phyloP scores from a whole-genome alignment of 1,140 invertebrate genomes.

The Physella acuta region DNA sequence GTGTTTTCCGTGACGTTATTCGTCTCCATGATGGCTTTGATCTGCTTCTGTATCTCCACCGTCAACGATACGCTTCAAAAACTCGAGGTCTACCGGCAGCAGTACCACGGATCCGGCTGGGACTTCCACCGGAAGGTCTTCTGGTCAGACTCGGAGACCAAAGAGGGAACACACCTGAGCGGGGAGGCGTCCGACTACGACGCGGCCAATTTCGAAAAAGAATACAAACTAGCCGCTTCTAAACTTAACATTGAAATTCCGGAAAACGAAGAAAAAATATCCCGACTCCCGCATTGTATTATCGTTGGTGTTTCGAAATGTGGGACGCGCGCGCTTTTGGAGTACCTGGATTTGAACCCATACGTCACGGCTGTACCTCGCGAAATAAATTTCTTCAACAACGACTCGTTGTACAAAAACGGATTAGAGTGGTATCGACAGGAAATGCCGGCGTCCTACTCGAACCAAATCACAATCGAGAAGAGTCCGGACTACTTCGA shows the following conservation, averaged over 20 bases:
- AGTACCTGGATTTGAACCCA: slow-evolving; percentile 14
- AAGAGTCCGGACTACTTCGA: slow-evolving; percentile 26
- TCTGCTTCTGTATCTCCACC: not conserved
- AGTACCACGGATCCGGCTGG: not conserved
- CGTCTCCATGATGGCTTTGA: not conserved
- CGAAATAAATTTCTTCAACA: slow-evolving; percentile 21
- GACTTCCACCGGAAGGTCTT: not conserved
- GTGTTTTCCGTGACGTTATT: not conserved
- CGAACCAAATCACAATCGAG: slow-evolving; percentile 20
- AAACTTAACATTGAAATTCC: not conserved
- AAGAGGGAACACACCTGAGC: not conserved
- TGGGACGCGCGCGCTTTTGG: slow-evolving; percentile 16
- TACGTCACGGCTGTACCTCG: not conserved
- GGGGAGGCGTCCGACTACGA: not conserved
- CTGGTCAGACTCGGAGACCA: not conserved
- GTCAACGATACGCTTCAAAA: not conserved
- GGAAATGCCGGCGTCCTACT: slow-evolving; percentile 9
- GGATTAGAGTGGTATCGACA: slow-evolving; percentile 15
- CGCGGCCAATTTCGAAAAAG: not conserved
- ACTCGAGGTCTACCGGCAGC: not conserved
- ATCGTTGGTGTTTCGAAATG: slow-evolving; percentile 25
- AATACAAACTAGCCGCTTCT: not conserved
- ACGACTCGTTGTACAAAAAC: not conserved
- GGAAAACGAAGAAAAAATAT: not conserved
- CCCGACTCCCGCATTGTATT: slow-evolving; percentile 5